Evolutionary conservation across 1,140 invertebrate species (phyloP).

Genomic region (Telenomus remus): DNA sequence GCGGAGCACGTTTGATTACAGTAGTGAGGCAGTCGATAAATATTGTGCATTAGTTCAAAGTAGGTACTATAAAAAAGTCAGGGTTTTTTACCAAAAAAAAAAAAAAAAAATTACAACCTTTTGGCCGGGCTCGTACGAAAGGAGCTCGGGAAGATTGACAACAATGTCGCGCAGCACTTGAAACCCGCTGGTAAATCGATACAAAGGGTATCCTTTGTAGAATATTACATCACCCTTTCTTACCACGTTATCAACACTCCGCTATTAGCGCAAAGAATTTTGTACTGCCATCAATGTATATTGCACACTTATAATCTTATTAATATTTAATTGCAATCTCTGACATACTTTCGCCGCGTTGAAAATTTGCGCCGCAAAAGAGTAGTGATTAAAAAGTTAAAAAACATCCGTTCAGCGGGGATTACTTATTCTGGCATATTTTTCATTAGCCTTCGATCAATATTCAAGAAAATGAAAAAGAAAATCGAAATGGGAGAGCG

Average conservation of each 20-base stretch:
- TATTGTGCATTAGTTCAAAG: constrained; percentile 9
- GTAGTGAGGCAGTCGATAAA: constrained; percentile 12
- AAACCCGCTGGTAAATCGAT: constrained; percentile 17
- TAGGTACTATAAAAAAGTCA: constrained; percentile 2
- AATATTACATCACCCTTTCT: constrained; percentile 25
- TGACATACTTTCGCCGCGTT: background rate
- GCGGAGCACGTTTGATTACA: constrained; percentile 1
- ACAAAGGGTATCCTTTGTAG: constrained; percentile 18
- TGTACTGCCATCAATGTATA: background rate
- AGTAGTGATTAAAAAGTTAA: background rate
- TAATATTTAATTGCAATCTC: constrained; percentile 11
- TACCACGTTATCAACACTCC: constrained; percentile 2
- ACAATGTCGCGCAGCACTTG: constrained; percentile 26
- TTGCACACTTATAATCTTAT: constrained; percentile 18
- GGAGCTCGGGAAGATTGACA: constrained; percentile 37
- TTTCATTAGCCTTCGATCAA: no score
- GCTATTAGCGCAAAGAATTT: constrained; percentile 15
- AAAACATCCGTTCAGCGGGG: background rate
- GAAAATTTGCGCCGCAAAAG: background rate
- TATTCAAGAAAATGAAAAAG: no score
- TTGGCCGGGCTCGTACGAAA: constrained; percentile 14
- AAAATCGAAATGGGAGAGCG: no score
- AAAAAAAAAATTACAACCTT: constrained; percentile 15
- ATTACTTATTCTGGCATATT: no score
- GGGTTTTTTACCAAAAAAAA: constrained; percentile 1